These are phyloP conservation scores for Phyllostomus discolor DNA, from an alignment of 2,113 vertebrate species.

Conservation along the genomic window DNA sequence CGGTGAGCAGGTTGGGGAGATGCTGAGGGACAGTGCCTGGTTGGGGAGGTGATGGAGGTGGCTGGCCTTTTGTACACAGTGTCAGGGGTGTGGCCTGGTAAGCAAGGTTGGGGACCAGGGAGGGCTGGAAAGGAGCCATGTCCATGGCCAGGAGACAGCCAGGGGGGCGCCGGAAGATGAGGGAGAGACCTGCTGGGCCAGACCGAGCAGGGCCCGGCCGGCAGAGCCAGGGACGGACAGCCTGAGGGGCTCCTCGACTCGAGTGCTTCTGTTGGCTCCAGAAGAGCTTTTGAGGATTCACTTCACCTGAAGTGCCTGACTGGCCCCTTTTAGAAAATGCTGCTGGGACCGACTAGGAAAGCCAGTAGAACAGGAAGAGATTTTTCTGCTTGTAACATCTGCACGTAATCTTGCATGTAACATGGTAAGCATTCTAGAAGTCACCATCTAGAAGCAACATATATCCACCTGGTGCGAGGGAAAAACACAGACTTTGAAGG, in stretches of 20 bases:
- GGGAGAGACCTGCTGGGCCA: background rate
- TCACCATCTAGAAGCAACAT: background rate
- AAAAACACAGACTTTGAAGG: background rate
- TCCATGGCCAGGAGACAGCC: background rate
- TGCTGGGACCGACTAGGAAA: background rate
- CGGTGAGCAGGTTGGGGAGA: background rate
- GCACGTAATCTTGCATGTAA: background rate
- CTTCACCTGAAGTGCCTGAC: background rate
- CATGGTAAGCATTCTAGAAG: background rate
- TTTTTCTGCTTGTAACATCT: background rate
- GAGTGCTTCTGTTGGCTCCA: background rate
- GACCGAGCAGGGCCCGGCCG: background rate
- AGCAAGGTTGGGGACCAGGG: background rate
- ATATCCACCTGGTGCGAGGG: too few species aligned
- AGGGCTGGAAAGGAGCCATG: background rate
- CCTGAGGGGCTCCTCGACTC: background rate
- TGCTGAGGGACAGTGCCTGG: too few species aligned
- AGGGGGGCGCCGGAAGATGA: background rate
- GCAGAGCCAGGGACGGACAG: background rate
- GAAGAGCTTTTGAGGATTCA: background rate
- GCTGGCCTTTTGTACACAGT: fast-evolving
- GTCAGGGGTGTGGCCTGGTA: background rate
- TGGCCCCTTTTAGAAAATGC: background rate
- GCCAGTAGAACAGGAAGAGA: background rate
- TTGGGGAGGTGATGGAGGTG: background rate